These are phyloP conservation scores for Dolichomitus sp. DNA, from an alignment of 2,888 invertebrate genomes.

Conservation along the genomic window DNA sequence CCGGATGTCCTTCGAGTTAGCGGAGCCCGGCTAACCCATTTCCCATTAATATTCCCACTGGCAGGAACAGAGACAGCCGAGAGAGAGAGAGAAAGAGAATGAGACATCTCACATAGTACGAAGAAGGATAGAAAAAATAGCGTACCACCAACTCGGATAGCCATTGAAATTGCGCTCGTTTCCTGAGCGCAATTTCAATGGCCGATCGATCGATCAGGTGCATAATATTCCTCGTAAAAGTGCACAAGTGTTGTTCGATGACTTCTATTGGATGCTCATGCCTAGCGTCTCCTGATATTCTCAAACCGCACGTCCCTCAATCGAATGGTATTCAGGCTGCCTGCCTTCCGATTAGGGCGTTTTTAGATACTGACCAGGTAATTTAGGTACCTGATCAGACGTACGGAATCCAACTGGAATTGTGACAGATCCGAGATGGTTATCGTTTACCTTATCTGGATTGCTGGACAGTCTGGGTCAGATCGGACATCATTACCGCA, in stretches of 20 bases:
- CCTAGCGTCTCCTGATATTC: too few species aligned
- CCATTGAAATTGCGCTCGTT: slow-evolving; percentile 75
- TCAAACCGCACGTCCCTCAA: too few species aligned
- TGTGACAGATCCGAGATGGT: too few species aligned
- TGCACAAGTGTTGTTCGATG: background rate
- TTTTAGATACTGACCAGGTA: too few species aligned
- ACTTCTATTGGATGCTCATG: too few species aligned
- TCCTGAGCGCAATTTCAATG: slow-evolving; percentile 60
- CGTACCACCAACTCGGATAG: slow-evolving; percentile 58
- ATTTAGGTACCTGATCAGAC: too few species aligned
- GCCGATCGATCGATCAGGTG: slow-evolving; percentile 72
- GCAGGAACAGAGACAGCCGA: slow-evolving; percentile 64
- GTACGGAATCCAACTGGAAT: too few species aligned
- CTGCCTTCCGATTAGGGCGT: too few species aligned
- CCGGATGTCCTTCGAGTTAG: slow-evolving; percentile 48
- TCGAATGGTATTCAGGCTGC: too few species aligned
- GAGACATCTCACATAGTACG: background rate
- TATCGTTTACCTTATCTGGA: too few species aligned
- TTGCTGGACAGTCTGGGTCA: too few species aligned
- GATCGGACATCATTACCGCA: too few species aligned
- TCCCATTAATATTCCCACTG: slow-evolving; percentile 81
- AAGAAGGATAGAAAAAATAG: slow-evolving; percentile 8
- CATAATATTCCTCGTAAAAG: background rate
- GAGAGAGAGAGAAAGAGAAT: slow-evolving; percentile 22
- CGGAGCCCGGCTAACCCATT: slow-evolving; percentile 74